Conservation (phyloP, 2,888 invertebrate species). For the Ganaspis brasiliensis region DNA sequence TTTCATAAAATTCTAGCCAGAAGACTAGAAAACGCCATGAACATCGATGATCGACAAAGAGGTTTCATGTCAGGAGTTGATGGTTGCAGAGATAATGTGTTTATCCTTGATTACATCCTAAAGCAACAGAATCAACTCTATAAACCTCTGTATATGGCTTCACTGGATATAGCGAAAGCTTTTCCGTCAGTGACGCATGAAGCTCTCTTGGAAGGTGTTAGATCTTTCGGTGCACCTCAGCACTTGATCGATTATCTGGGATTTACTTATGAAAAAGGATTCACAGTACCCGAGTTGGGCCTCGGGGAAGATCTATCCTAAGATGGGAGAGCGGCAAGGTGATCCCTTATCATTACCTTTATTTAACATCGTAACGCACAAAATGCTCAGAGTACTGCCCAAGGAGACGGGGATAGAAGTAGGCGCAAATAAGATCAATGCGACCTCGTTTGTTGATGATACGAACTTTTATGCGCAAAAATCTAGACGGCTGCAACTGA, state of each 20-base stretch:
- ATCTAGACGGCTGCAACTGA: constrained; percentile 65
- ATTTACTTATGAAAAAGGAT: neutral
- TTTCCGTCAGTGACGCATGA: no score
- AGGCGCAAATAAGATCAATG: constrained; percentile 26
- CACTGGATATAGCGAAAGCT: no score
- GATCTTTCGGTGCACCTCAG: no score
- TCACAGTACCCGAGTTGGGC: neutral
- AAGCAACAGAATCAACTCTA: no score
- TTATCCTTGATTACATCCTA: no score
- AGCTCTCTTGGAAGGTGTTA: neutral
- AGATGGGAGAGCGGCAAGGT: constrained; percentile 40
- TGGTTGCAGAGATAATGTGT: no score
- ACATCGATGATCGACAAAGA: neutral
- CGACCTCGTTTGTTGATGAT: no score
- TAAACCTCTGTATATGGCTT: no score
- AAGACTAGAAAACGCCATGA: neutral
- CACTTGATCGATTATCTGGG: neutral
- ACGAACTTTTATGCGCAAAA: constrained; percentile 46
- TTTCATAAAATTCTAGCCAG: constrained; percentile 48
- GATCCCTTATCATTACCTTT: no score
- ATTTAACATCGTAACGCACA: constrained; percentile 50
- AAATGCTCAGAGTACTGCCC: no score
- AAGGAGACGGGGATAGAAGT: constrained; percentile 48
- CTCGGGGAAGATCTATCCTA: neutral
- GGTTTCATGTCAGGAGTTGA: neutral